Base-by-base conservation (phyloP, 2,888 invertebrate species). In the Hipparchia semele region DNA sequence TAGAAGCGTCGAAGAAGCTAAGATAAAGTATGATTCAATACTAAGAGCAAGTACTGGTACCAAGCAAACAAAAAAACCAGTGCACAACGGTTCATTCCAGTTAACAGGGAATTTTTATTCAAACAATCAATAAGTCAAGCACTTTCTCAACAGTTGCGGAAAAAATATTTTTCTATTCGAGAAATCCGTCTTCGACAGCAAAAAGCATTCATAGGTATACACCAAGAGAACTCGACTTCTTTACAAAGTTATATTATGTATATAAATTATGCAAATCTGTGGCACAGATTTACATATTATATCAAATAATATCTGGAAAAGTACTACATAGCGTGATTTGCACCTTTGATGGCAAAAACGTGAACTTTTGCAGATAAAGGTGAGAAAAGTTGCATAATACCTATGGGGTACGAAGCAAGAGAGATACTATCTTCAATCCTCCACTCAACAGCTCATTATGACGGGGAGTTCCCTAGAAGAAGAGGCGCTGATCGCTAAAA, bases 221-320 rank as follows among this genome's bases (percentile, higher is more conserved):
- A 66, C 54, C 66, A 54, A 66, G 66, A 66, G 54, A 54, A 66
- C 39, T 66, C 39, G 12, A 66, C 39, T 54, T 39, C 54, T 66
- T 54, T 54, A 54, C 12, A 54, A 54, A 54, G 39, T 66, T n/a
- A 54, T 54, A 66, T 66, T 39, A 39, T 39, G 39, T 39, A 39
- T 4, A 39, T 23, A 23, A 23, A 23, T 23, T 1, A 23, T 23
- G 23, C 23, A 23, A 23, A 23, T 23, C 23, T 23, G 39, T 39
- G 39, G 39, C 39, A 39, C 39, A 39, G 39, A 39, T 39, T 39
- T 39, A 39, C 39, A 39, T 39, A 39, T 39, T 39, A 8, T 53
- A 65, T 53, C 65, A 12, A 65, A 54, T 33, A 33, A 2, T 54
- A n/a, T 54, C 3, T 66, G 2, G 23, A 64, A 64, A 12, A 61